These are phyloP conservation scores for Archips crataeganus DNA, from an alignment of 2,888 invertebrate species.

Conservation along the genomic window DNA sequence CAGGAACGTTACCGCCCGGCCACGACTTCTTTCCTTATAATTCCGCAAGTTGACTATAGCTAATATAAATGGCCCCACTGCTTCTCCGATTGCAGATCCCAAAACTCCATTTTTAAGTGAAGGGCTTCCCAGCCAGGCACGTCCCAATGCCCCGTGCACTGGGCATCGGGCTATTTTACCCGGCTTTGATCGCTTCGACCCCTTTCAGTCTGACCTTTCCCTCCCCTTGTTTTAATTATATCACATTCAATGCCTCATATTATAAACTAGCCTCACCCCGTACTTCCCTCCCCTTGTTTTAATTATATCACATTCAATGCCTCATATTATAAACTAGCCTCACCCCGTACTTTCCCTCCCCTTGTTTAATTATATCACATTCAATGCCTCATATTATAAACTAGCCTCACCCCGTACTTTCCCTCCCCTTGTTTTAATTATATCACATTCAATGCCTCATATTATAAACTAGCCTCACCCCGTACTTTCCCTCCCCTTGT, in stretches of 20 bases:
- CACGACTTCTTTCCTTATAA: no score
- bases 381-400: neutral
- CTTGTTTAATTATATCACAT: conserved; percentile 12
- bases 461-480: neutral
- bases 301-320: conserved; percentile 10
- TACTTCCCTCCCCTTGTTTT: neutral
- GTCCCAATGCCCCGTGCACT: neutral
- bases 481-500: conserved; percentile 2
- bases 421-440: conserved; percentile 13
- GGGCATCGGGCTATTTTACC: conserved; percentile 5
- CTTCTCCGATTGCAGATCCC: no score
- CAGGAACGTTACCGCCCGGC: no score
- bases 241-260: neutral
- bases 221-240: conserved; percentile 16
- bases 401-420: neutral
- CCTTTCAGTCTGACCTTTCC: conserved; percentile 12
- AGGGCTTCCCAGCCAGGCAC: neutral
- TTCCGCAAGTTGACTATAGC: no score
- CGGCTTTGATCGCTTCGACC: conserved; percentile 15
- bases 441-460: neutral
- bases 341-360: conserved; percentile 1
- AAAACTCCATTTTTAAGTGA: no score
- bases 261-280: neutral
- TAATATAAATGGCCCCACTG: no score
- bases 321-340: neutral